phyloP scores from a whole-genome alignment of 2,797 vertebrate species.

The Pelochelys cantorii region DNA sequence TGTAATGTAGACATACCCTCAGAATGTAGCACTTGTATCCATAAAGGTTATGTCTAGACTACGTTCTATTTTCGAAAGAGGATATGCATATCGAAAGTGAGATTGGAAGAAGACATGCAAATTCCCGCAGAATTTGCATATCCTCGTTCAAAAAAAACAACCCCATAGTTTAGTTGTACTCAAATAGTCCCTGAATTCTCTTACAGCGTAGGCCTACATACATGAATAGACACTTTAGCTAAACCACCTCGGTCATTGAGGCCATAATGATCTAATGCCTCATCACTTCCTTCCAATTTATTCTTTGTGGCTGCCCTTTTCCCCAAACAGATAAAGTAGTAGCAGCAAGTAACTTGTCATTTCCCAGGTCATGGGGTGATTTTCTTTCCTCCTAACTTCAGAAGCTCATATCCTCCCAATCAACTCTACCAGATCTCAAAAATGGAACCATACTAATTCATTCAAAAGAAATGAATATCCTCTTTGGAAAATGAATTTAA shows the following conservation, averaged over 20 bases:
- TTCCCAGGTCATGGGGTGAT: conserved; percentile 55
- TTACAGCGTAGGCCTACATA: not conserved
- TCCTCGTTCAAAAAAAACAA: too few relatives aligned
- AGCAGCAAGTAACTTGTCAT: conserved; percentile 22
- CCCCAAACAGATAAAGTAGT: conserved; percentile 7
- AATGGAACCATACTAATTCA: conserved; percentile 47
- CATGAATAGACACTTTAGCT: not conserved
- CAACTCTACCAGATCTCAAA: conserved; percentile 18
- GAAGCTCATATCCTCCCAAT: not conserved
- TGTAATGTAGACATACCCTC: too few relatives aligned
- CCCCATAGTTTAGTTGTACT: too few relatives aligned
- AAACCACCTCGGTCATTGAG: conserved; percentile 47
- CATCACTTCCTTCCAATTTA: conserved; percentile 58
- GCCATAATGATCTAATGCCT: conserved; percentile 64
- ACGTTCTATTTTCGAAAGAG: too few relatives aligned
- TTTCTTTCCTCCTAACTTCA: conserved; percentile 38
- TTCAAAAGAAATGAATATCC: conserved; percentile 30
- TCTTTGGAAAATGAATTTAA: conserved; percentile 53
- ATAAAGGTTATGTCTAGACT: not conserved
- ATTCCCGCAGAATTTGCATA: too few relatives aligned
- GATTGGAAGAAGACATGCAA: too few relatives aligned
- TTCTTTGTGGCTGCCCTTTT: conserved; percentile 53
- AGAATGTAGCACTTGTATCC: not conserved
- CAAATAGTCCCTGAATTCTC: not conserved
- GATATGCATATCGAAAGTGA: too few relatives aligned